Conservation (phyloP, 2,888 invertebrate genomes). For the Andrena trimmerana region DNA sequence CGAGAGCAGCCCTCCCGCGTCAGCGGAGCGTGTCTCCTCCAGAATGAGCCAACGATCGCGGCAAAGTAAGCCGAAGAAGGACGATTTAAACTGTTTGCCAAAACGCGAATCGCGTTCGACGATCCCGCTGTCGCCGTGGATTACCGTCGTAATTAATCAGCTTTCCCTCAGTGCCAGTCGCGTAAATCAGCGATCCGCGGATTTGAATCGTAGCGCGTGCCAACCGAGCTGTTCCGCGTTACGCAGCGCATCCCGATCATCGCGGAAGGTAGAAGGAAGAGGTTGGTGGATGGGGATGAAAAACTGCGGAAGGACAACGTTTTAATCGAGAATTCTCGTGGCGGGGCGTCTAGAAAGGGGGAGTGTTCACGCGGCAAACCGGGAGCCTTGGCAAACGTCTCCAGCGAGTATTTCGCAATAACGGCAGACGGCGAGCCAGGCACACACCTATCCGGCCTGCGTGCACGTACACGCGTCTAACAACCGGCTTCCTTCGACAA, state of each 20-base stretch:
- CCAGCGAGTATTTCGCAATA: constrained; percentile 62
- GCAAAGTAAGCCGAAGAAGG: background rate
- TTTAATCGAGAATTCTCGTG: constrained; percentile 43
- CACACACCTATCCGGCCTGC: constrained; percentile 24
- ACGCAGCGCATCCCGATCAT: background rate
- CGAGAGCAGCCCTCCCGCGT: background rate
- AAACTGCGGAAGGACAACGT: constrained; percentile 7
- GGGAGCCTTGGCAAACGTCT: constrained; percentile 54
- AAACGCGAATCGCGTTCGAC: background rate
- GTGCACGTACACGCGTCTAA: constrained; percentile 42
- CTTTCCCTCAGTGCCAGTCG: background rate
- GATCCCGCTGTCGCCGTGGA: background rate
- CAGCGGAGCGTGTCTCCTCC: background rate
- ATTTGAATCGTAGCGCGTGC: background rate
- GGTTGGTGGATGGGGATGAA: background rate
- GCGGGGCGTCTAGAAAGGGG: constrained; percentile 12
- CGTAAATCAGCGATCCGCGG: background rate
- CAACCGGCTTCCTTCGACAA: constrained; percentile 71
- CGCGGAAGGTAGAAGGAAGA: background rate
- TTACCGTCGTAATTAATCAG: constrained; percentile 1
- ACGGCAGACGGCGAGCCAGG: constrained; percentile 40
- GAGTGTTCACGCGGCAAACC: constrained; percentile 16
- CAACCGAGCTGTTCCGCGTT: background rate
- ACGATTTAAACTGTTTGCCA: constrained; percentile 5
- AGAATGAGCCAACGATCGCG: background rate